phyloP scores from a whole-genome alignment of 2,797 vertebrate species.

The Acrossocheilus wenchowensis region DNA sequence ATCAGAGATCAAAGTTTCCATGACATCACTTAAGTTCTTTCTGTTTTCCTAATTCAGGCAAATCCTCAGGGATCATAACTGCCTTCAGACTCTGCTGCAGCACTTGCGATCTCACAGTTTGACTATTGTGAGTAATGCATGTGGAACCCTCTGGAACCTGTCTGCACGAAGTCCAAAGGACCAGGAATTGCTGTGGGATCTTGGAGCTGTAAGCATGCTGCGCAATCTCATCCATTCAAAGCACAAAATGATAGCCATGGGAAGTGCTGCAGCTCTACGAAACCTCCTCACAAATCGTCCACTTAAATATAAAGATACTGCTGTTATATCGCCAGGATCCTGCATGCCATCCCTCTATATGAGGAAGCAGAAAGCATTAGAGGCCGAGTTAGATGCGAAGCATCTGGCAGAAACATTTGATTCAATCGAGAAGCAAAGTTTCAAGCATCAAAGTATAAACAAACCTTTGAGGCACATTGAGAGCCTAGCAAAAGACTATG shows the following conservation, averaged over 20 bases:
- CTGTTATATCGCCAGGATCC: slow-evolving; percentile 90
- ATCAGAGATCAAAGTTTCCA: neutral
- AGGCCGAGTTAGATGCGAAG: slow-evolving; percentile 93
- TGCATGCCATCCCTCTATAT: slow-evolving; percentile 95
- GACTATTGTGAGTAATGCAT: slow-evolving; percentile 98
- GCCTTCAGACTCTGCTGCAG: slow-evolving; percentile 95
- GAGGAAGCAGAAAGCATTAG: slow-evolving; percentile 96
- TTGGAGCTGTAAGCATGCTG: slow-evolving; percentile 96
- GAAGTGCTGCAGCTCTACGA: slow-evolving; percentile 93
- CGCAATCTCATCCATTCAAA: slow-evolving; percentile 99
- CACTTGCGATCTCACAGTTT: slow-evolving; percentile 97
- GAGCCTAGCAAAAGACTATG: slow-evolving; percentile 93
- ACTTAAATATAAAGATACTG: slow-evolving; percentile 89
- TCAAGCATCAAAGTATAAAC: slow-evolving; percentile 82
- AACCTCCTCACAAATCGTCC: slow-evolving; percentile 96
- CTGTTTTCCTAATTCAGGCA: slow-evolving; percentile 75
- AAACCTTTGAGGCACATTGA: slow-evolving; percentile 91
- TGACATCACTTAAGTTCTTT: neutral
- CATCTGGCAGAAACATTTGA: slow-evolving; percentile 93
- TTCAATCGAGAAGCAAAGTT: slow-evolving; percentile 89
- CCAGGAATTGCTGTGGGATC: slow-evolving; percentile 98
- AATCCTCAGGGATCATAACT: slow-evolving; percentile 95
- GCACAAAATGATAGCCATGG: slow-evolving; percentile 99
- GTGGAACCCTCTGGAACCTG: slow-evolving; percentile 98
- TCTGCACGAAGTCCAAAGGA: slow-evolving; percentile 92